Base-by-base conservation (phyloP, 1,140 invertebrate genomes). In the Pseudachorutes palmiensis region DNA sequence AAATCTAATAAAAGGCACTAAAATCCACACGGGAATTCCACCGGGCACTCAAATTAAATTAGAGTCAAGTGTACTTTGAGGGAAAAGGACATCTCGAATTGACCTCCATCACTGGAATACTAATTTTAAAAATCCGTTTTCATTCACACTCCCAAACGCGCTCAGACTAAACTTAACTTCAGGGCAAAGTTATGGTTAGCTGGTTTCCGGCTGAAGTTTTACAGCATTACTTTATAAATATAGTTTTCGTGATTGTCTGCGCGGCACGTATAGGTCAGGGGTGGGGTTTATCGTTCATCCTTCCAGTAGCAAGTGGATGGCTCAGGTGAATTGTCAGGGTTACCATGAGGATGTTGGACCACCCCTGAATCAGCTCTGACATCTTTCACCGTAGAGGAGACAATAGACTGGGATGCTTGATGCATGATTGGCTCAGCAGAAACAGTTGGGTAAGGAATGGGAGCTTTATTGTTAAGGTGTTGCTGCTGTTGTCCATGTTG, bases 291-390 rank as follows among this genome's bases (percentile, higher is more conserved):
- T 26, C 51, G 9, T 55, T 55, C 14, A 14, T 55, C 51, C 51
- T 55, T 55, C 51, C 51, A 55, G 51, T 55, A 55, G 51, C 51
- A 55, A 24, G 9, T 55, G 12, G 51, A 55, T 14, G 51, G 51
- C 51, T 55, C 12, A 24, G 51, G 51, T 55, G 51, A 55, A 3
- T 55, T 12, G 9, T 9, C 36, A 12, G 9, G 36, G 36, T 45
- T 45, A 45, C 36, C 36, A 19, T 45, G 51, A 9, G 51, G 51
- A 14, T 55, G 51, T 26, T 55, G 51, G 14, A 45, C 36, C 9
- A 9, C 51, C 19, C 36, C 36, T 41, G 5, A 5, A 26, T 24
- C 24, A 22, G 51, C 12, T 24, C 51, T 14, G 9, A 55, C 51
- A 55, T 55, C 51, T 55, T 55, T 55, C 12, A 55, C 51, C 9